Evolutionary conservation across 2,888 invertebrate species (phyloP), one percentile per base, ranked within the genome.

Genomic region (Caradrina kadenii): DNA sequence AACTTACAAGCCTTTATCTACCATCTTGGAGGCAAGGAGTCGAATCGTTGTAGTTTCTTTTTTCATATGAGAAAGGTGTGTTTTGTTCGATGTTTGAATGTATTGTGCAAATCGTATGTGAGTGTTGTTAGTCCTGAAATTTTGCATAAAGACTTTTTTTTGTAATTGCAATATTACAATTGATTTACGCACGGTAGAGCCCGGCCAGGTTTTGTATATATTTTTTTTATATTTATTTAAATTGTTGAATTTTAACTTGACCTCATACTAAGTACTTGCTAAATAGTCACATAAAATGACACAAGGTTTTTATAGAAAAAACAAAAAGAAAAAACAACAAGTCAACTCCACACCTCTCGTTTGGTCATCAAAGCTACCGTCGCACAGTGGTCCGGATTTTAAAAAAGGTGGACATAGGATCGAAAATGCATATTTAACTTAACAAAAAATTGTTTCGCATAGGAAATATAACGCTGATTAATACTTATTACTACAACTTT

Each of bases 301-400:
- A 15, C 3, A 17, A 45, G 15, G 2, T n/a, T 39, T 1, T 0
- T 8, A 21, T 3, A n/a, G 10, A 26, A 5, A 35, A 35, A 50
- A 31, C 3, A 35, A 35, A 50, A 31, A 55, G 17, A 45, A 19
- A 1, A 39, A 19, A 11, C 7, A 22, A 8, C 17, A 71, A n/a
- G 26, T 48, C 89, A 65, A 71, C 93, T 94, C 94, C 63, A 93
- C 68, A 66, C 80, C 68, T 86, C 80, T 80, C 48, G 35, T 85
- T 87, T 87, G 86, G 56, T 90, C 89, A 90, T 84, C 79, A 82
- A 80, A 76, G 91, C 93, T 92, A 92, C 93, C 91, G 92, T 88
- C n/a, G n/a, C n/a, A n/a, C n/a, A n/a, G n/a, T n/a, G n/a, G n/a
- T n/a, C n/a, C n/a, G n/a, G n/a, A n/a, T n/a, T n/a, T n/a, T n/a